These are phyloP conservation scores for Ellobius talpinus DNA, from an alignment of 2,113 vertebrate species.

Conservation along the genomic window DNA sequence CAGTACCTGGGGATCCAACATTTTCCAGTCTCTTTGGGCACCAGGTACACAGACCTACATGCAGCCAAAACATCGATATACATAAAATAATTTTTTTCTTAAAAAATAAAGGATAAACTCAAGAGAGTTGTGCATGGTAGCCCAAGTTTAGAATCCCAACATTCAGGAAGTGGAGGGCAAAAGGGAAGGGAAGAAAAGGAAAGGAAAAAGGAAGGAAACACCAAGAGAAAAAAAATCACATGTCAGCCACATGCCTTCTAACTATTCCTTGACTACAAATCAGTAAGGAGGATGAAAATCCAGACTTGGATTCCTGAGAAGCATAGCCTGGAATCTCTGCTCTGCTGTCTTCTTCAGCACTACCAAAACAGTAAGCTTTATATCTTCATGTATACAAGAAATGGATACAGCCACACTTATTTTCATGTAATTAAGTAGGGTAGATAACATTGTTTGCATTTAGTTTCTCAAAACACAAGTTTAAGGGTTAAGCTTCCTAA, in stretches of 20 bases:
- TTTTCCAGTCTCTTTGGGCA: background rate
- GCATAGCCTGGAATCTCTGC: background rate
- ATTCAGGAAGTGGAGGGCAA: background rate
- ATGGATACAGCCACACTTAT: background rate
- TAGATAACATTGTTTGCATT: slow-evolving; percentile 20
- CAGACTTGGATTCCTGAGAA: background rate
- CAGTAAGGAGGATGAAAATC: background rate
- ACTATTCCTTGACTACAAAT: slow-evolving; percentile 4
- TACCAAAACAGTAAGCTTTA: background rate
- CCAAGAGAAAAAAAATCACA: background rate
- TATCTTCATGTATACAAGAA: slow-evolving; percentile 18
- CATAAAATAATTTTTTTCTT: background rate
- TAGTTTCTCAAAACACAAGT: slow-evolving; percentile 13
- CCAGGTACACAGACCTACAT: background rate
- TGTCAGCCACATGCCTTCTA: background rate
- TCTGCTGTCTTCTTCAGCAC: slow-evolving; percentile 9
- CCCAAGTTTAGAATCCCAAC: background rate
- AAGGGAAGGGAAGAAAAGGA: background rate
- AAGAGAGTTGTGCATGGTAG: background rate
- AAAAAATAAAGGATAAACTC: background rate
- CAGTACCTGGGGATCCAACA: background rate
- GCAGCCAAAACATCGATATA: background rate
- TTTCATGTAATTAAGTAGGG: slow-evolving; percentile 19
- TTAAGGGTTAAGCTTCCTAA: slow-evolving; percentile 23
- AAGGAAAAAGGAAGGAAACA: background rate